Conservation (phyloP, 2,113 vertebrate genomes). For the Falco punctatus region DNA sequence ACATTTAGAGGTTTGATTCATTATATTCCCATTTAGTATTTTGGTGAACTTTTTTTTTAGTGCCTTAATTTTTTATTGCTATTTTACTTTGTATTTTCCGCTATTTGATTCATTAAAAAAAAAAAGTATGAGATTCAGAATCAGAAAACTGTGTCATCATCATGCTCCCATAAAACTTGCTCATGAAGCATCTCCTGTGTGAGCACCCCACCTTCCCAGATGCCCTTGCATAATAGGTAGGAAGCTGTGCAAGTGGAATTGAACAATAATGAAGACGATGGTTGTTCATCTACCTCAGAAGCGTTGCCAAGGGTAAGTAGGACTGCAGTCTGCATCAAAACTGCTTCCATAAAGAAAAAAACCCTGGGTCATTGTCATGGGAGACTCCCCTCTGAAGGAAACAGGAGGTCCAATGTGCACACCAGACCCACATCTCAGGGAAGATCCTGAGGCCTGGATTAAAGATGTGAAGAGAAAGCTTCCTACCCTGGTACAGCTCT, state of each 20-base stretch:
- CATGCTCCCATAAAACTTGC: neutral
- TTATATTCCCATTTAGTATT: neutral
- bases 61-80: neutral
- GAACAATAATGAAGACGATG: neutral
- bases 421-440: neutral
- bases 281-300: too few species aligned
- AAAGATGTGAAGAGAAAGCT: neutral
- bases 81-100: neutral
- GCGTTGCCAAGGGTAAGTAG: too few species aligned
- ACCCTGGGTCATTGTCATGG: neutral
- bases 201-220: rapidly evolving
- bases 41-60: neutral
- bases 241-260: neutral
- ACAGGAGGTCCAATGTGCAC: neutral
- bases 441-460: neutral
- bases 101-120: neutral
- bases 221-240: too few species aligned
- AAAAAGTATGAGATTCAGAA: neutral
- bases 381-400: neutral
- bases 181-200: neutral
- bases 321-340: too few species aligned
- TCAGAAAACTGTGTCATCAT: neutral
- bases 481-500: neutral
- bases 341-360: neutral
- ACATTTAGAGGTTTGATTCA: conserved; percentile 9